These are phyloP conservation scores for Actinia equina DNA, from an alignment of 64 coral and sea anemone species.

Conservation along the genomic window DNA sequence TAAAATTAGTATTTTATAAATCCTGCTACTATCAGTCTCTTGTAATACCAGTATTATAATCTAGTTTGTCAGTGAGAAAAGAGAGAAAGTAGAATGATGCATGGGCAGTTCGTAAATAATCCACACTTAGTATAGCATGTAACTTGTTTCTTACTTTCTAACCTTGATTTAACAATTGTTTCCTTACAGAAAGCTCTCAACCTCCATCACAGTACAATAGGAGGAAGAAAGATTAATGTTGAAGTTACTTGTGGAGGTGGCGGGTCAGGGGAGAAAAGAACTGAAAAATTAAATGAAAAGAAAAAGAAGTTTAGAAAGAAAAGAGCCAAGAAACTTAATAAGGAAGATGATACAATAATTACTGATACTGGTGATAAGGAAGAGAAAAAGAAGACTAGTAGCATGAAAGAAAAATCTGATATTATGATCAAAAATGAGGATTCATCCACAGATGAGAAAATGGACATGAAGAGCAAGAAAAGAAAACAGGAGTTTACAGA, in stretches of 20 bases:
- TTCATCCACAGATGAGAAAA: neutral
- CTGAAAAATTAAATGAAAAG: conserved; percentile 67
- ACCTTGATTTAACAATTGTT: too few species aligned
- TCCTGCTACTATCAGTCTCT: too few species aligned
- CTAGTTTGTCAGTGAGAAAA: too few species aligned
- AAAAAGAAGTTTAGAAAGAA: conserved; percentile 65
- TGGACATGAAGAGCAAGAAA: conserved; percentile 4
- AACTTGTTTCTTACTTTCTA: neutral
- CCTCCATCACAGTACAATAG: conserved; percentile 79
- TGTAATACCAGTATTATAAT: too few species aligned
- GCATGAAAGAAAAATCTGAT: neutral
- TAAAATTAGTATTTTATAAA: too few species aligned
- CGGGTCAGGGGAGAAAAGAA: conserved; percentile 71
- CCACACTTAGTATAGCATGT: too few species aligned
- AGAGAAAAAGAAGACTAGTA: neutral
- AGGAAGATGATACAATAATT: neutral
- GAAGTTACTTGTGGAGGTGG: conserved; percentile 96
- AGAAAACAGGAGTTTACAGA: conserved; percentile 10
- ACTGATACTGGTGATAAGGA: neutral
- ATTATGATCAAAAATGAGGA: neutral
- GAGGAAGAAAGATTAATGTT: conserved; percentile 92
- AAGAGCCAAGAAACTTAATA: conserved; percentile 44
- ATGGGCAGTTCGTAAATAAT: too few species aligned
- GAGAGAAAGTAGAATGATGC: too few species aligned
- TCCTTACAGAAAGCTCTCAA: conserved; percentile 86